Evolutionary conservation across 1,140 invertebrate genomes (phyloP).

Genomic region (Drosophila subobscura): DNA sequence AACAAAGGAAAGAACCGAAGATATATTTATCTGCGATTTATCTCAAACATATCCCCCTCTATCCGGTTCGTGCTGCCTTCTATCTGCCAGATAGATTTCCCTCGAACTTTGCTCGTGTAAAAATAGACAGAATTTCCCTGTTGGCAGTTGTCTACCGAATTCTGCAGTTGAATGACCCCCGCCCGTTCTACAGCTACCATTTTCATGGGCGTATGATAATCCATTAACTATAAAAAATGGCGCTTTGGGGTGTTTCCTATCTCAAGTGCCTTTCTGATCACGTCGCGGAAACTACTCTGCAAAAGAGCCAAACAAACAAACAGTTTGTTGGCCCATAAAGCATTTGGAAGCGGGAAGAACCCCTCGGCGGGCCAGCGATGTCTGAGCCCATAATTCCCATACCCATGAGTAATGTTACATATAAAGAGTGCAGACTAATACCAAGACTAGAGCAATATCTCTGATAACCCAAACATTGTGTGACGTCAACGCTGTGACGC

Average conservation of each 20-base stretch:
- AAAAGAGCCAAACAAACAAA: not conserved
- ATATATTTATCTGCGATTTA: conserved; percentile 38
- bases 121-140: conserved; percentile 53
- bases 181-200: not conserved
- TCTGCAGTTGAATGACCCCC: conserved; percentile 25
- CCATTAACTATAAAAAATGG: not conserved
- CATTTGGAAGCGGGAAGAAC: conserved; percentile 17
- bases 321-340: conserved; percentile 14
- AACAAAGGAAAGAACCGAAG: conserved; percentile 7
- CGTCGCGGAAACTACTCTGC: not conserved
- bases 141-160: conserved; percentile 15
- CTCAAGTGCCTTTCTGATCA: conserved; percentile 31
- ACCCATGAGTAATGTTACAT: conserved; percentile 43
- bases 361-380: conserved; percentile 4
- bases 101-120: conserved; percentile 38
- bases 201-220: not conserved
- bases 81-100: conserved; percentile 10
- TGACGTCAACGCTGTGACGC: conserved; percentile 56
- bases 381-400: conserved; percentile 35
- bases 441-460: conserved; percentile 7
- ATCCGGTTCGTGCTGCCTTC: conserved; percentile 55
- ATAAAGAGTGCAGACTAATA: not conserved
- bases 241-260: not conserved
- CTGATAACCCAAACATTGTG: conserved; percentile 11
- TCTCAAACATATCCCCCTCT: conserved; percentile 36